Evolutionary conservation across 1,140 invertebrate genomes (phyloP), one percentile per base, ranked within the genome.

Genomic region (Sinonovacula constricta): DNA sequence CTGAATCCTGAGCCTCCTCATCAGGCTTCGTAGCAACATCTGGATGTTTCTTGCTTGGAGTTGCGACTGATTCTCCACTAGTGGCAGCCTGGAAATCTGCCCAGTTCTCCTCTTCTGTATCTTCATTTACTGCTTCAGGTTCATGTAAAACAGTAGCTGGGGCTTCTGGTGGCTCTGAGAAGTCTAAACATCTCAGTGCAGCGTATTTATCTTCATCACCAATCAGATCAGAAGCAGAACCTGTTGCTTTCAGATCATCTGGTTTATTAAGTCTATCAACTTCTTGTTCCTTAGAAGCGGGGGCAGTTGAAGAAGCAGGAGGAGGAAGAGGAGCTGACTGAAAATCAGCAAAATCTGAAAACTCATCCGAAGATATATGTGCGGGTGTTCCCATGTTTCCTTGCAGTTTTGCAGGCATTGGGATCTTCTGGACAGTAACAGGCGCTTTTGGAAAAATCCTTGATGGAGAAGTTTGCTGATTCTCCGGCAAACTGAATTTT

Each of bases 191-290:
- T 66, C 91, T 84, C 30, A 92, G 86, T 15, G 89, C 91, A 57
- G 90, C 89, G 83, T 92, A 92, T 75, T 90, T 92, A 72, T 92
- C 92, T 77, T 91, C 91, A 28, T 89, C 88, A 0, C 85, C 88
- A 34, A 89, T 86, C 2, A 89, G 75, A 56, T 81, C 75, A 57
- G 56, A 60, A 24, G 84, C 85, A 81, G 76, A 82, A 28, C 70
- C 31, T 30, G 80, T 72, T 18, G 76, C 60, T 33, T 77, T 68
- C 12, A 77, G 57, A 30, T 31, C 39, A 34, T 77, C 67, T 7
- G 30, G 51, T 54, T 45, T 45, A n/a, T n/a, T n/a, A n/a, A n/a
- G n/a, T n/a, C n/a, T n/a, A n/a, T n/a, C n/a, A n/a, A n/a, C n/a
- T 1, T 69, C 75, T 3, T 63, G n/a, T 28, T 56, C 60, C 14